Percentiles rank a stretch among this genome's conserved stretches.
Conservation (phyloP, 2,797 vertebrate species). For the Sarcophilus harrisii region DNA sequence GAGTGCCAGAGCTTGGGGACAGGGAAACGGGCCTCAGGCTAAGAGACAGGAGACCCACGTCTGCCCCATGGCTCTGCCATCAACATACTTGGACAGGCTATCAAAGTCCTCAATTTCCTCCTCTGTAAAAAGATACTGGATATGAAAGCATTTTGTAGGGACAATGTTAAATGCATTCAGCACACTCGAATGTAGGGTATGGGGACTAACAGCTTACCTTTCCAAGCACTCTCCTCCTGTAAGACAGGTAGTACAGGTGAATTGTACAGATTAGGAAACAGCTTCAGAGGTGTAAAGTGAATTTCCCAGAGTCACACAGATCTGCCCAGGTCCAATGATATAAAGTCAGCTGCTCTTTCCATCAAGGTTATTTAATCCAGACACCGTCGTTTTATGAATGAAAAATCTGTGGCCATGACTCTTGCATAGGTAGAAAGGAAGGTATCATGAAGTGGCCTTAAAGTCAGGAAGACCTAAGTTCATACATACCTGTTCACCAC, state of each 20-base stretch:
- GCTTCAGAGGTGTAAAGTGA: neutral
- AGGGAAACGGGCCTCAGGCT: rapidly evolving
- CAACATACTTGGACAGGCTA: rapidly evolving
- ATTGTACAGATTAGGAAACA: neutral
- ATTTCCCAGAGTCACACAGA: neutral
- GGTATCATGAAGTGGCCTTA: neutral
- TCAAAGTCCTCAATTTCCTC: neutral
- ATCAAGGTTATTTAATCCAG: neutral
- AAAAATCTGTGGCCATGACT: neutral
- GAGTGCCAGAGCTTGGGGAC: neutral
- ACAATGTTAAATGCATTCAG: neutral
- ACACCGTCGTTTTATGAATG: neutral
- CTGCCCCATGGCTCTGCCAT: neutral
- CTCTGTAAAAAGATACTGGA: neutral
- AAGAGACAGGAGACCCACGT: too few relatives aligned
- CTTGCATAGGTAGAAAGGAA: neutral
- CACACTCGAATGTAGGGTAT: neutral
- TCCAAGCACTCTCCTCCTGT: neutral
- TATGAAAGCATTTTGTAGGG: neutral
- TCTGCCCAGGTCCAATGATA: neutral
- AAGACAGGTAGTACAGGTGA: neutral
- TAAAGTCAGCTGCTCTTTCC: neutral
- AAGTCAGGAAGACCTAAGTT: neutral
- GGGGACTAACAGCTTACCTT: neutral
- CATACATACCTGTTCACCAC: neutral